A percentile compares a stretch with the other conserved stretches of the same genome.
Conservation (phyloP, 2,113 vertebrate genomes). For the Callionymus lyra region DNA sequence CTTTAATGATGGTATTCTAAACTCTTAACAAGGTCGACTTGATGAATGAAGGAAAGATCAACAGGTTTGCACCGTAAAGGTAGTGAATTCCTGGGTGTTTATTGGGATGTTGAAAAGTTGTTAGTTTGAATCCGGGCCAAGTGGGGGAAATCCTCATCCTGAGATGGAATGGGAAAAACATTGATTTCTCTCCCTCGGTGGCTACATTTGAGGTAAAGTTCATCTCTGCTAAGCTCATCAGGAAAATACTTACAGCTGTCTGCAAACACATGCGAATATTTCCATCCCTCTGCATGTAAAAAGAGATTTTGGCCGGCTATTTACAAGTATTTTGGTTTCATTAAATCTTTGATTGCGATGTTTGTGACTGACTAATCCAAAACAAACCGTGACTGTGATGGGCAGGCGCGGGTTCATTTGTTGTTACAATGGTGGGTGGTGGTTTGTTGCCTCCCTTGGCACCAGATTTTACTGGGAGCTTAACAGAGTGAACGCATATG, state of each 20-base stretch:
- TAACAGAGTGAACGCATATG: slow-evolving; percentile 33
- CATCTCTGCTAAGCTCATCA: slow-evolving; percentile 1
- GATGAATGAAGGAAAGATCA: too few species aligned
- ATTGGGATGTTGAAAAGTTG: neutral
- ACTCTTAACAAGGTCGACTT: too few species aligned
- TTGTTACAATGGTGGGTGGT: slow-evolving; percentile 24
- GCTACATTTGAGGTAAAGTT: neutral
- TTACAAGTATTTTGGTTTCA: neutral
- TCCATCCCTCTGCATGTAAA: slow-evolving; percentile 6
- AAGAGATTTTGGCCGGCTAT: slow-evolving; percentile 1
- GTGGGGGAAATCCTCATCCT: neutral
- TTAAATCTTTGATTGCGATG: slow-evolving; percentile 16
- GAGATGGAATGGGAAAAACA: slow-evolving; percentile 1
- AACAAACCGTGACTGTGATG: slow-evolving; percentile 16
- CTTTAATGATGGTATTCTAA: too few species aligned
- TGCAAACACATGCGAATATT: slow-evolving; percentile 18
- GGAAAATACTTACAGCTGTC: slow-evolving; percentile 1
- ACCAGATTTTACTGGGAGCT: slow-evolving; percentile 25
- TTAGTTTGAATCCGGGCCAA: neutral
- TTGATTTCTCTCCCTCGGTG: neutral
- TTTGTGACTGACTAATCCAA: slow-evolving; percentile 34
- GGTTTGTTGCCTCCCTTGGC: slow-evolving; percentile 39
- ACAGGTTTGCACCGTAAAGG: too few species aligned
- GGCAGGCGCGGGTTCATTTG: neutral
- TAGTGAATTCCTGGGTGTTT: too few species aligned